A percentile compares a stretch with the other conserved stretches of the same genome.
phyloP scores from a whole-genome alignment of 1,140 invertebrate species.

The Melitaea cinxia region DNA sequence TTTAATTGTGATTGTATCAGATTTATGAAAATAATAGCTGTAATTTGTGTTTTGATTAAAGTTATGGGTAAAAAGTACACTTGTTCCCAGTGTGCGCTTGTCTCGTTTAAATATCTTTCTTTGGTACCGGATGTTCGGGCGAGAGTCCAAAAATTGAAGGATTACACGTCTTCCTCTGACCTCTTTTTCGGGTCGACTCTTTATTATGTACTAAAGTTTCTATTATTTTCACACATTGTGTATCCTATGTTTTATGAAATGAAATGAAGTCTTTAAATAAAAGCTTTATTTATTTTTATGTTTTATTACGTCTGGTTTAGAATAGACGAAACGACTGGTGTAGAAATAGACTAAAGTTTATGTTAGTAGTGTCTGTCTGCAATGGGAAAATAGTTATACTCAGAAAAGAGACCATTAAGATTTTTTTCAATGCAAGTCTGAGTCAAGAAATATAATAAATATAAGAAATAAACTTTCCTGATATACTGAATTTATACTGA shows the following conservation, averaged over 20 bases:
- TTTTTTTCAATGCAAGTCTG: too few species aligned
- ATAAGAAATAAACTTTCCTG: too few species aligned
- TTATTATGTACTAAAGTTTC: conserved; percentile 3
- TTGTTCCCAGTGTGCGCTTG: conserved; percentile 56
- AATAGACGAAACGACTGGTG: too few species aligned
- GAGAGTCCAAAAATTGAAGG: conserved; percentile 29
- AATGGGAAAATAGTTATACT: too few species aligned
- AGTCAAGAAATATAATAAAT: too few species aligned
- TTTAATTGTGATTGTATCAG: too few species aligned
- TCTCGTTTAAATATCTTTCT: conserved; percentile 48
- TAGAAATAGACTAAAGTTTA: too few species aligned
- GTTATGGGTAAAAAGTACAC: conserved; percentile 59
- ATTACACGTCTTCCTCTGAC: conserved; percentile 22
- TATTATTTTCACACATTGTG: background rate
- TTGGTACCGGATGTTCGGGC: conserved; percentile 35
- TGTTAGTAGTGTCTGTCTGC: too few species aligned
- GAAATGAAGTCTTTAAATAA: background rate
- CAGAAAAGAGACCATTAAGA: too few species aligned
- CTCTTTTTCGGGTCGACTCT: conserved; percentile 19
- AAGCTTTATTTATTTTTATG: background rate
- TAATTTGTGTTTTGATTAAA: conserved; percentile 33
- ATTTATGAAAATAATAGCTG: too few species aligned
- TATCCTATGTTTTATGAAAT: background rate
- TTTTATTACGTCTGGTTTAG: too few species aligned
- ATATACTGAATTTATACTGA: too few species aligned